phyloP scores from a whole-genome alignment of 1,140 invertebrate species.

The Kradibia gibbosae region DNA sequence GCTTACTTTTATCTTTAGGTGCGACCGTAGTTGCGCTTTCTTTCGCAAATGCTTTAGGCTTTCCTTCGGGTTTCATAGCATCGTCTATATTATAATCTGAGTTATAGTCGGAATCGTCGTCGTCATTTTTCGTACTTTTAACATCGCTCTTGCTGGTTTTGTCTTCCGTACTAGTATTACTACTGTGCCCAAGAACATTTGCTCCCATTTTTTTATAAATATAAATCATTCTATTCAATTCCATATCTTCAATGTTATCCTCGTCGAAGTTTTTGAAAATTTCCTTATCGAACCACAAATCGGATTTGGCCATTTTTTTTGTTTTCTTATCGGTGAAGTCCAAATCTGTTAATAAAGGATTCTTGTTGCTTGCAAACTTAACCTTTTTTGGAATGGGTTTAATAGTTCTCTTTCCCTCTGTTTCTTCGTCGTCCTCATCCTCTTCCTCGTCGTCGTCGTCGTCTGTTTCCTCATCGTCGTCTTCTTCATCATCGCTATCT shows the following conservation, averaged over 20 bases:
- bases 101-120: conserved; percentile 71
- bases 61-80: conserved; percentile 56
- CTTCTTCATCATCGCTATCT: too few relatives aligned
- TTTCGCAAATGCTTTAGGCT: conserved; percentile 64
- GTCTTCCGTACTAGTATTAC: conserved; percentile 40
- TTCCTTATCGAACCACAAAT: conserved; percentile 93
- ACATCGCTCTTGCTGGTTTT: conserved; percentile 51
- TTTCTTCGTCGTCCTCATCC: conserved; percentile 69
- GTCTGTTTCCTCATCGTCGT: too few relatives aligned
- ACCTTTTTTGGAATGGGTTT: conserved; percentile 66
- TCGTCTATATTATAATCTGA: conserved; percentile 79
- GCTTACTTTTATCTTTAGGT: conserved; percentile 73
- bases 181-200: conserved; percentile 73
- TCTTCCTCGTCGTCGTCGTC: conserved; percentile 68
- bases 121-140: conserved; percentile 64
- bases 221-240: conserved; percentile 85
- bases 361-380: conserved; percentile 65
- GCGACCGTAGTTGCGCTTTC: conserved; percentile 81
- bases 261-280: conserved; percentile 86
- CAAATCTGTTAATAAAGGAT: conserved; percentile 90
- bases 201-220: conserved; percentile 82
- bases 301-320: conserved; percentile 82
- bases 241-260: conserved; percentile 89
- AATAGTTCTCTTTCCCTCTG: conserved; percentile 60
- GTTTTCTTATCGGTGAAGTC: conserved; percentile 83